phyloP scores from a whole-genome alignment of 2,797 vertebrate genomes.

The Acanthurus tractus region DNA sequence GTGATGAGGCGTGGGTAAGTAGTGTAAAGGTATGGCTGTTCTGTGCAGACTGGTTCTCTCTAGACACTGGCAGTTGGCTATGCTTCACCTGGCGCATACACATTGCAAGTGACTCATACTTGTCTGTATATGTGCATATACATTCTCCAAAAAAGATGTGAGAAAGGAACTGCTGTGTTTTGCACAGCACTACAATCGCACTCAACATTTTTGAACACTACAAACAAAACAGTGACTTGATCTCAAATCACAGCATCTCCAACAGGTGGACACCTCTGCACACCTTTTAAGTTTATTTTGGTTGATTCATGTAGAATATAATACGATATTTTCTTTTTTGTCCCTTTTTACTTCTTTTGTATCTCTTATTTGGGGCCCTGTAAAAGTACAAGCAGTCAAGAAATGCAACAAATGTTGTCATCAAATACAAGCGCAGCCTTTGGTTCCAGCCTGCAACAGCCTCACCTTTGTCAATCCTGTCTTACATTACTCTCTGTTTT shows the following conservation, averaged over 20 bases:
- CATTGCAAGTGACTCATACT: neutral
- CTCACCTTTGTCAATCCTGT: constrained; percentile 57
- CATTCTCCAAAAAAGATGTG: neutral
- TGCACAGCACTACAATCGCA: neutral
- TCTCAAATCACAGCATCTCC: constrained; percentile 1
- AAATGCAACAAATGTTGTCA: neutral
- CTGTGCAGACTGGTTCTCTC: constrained; percentile 60
- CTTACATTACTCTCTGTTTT: constrained; percentile 51
- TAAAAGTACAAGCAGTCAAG: neutral
- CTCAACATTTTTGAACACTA: neutral
- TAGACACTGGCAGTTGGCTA: constrained; percentile 37
- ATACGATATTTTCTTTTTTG: neutral
- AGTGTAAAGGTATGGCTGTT: constrained; percentile 68
- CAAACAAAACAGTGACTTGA: constrained; percentile 3
- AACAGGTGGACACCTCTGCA: constrained; percentile 1
- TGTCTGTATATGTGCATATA: neutral
- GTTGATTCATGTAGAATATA: neutral
- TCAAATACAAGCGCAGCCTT: constrained; percentile 20
- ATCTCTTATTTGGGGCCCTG: neutral
- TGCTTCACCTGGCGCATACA: constrained; percentile 42
- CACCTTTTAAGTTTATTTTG: neutral
- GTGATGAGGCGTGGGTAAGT: constrained; percentile 59
- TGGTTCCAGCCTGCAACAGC: constrained; percentile 47
- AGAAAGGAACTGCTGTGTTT: constrained; percentile 1
- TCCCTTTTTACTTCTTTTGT: neutral